Conservation (phyloP, 2,113 vertebrate genomes). For the Ondatra zibethicus region DNA sequence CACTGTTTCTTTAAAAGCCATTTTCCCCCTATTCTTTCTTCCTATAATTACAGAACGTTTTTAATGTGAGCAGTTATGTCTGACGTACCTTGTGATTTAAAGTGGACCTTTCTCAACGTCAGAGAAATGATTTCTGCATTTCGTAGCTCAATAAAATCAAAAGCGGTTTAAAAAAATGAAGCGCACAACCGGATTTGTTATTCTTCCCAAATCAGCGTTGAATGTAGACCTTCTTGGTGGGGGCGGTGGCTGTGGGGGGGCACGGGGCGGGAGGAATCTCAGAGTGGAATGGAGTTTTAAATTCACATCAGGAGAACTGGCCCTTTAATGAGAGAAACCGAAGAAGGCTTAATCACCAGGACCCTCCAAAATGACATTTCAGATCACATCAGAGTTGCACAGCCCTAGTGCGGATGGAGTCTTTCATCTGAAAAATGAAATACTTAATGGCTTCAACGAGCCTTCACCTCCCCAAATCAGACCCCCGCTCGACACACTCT, state of each 20-base stretch:
- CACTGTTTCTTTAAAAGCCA: slow-evolving; percentile 36
- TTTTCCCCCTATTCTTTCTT: slow-evolving; percentile 61
- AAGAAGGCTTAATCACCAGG: slow-evolving; percentile 72
- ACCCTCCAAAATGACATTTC: slow-evolving; percentile 71
- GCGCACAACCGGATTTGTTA: slow-evolving; percentile 69
- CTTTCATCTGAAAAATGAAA: slow-evolving; percentile 78
- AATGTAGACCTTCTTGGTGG: slow-evolving; percentile 4
- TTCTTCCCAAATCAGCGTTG: slow-evolving; percentile 70
- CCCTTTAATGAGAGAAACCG: slow-evolving; percentile 76
- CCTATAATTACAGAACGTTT: slow-evolving; percentile 77
- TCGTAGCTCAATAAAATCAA: slow-evolving; percentile 75
- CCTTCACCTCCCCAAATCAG: slow-evolving; percentile 5
- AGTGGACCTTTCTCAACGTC: slow-evolving; percentile 66
- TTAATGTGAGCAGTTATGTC: slow-evolving; percentile 77
- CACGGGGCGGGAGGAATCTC: slow-evolving; percentile 68
- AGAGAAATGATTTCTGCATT: slow-evolving; percentile 66
- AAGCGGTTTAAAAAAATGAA: slow-evolving; percentile 69
- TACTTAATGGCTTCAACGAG: slow-evolving; percentile 69
- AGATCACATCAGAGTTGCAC: slow-evolving; percentile 63
- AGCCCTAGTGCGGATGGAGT: background rate
- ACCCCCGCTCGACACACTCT: background rate
- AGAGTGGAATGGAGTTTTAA: slow-evolving; percentile 69
- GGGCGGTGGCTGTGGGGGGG: background rate
- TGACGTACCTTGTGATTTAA: slow-evolving; percentile 75
- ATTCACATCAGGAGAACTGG: slow-evolving; percentile 66